Evolutionary conservation across 2,888 invertebrate species (phyloP).

Genomic region (Nomada goodeniana): DNA sequence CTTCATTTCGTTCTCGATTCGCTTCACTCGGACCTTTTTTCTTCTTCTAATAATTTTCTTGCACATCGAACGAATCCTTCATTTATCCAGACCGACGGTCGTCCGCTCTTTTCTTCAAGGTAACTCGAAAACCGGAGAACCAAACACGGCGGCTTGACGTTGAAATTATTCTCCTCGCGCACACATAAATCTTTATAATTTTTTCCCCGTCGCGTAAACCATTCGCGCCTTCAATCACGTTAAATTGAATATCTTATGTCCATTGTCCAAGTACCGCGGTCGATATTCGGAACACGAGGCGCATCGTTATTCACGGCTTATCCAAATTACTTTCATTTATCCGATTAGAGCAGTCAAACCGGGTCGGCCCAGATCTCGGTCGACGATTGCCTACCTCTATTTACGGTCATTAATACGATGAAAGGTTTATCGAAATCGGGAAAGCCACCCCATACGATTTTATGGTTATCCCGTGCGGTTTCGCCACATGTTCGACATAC

Average conservation of each 20-base stretch:
- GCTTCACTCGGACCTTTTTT: neutral
- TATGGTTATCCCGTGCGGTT: neutral
- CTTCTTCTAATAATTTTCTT: neutral
- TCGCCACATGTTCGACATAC: constrained; percentile 66
- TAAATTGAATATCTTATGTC: neutral
- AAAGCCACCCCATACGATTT: constrained; percentile 24
- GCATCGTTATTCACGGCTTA: constrained; percentile 33
- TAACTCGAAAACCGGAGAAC: too few relatives aligned
- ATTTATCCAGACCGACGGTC: neutral
- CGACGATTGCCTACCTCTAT: constrained; percentile 36
- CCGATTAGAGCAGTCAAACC: constrained; percentile 32
- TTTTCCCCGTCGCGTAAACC: neutral
- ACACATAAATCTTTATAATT: too few relatives aligned
- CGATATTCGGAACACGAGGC: neutral
- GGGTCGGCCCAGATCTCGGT: constrained; percentile 6
- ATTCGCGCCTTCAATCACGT: neutral
- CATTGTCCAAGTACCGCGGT: neutral
- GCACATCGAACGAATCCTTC: neutral
- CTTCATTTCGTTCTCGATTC: neutral
- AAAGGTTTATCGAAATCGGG: constrained; percentile 48
- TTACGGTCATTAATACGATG: constrained; percentile 47
- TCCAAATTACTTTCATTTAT: constrained; percentile 36
- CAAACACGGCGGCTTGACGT: too few relatives aligned
- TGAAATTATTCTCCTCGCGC: neutral
- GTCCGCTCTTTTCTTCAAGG: too few relatives aligned